These are phyloP conservation scores for Clitarchus hookeri DNA, from an alignment of 2,888 invertebrate genomes.

Conservation along the genomic window DNA sequence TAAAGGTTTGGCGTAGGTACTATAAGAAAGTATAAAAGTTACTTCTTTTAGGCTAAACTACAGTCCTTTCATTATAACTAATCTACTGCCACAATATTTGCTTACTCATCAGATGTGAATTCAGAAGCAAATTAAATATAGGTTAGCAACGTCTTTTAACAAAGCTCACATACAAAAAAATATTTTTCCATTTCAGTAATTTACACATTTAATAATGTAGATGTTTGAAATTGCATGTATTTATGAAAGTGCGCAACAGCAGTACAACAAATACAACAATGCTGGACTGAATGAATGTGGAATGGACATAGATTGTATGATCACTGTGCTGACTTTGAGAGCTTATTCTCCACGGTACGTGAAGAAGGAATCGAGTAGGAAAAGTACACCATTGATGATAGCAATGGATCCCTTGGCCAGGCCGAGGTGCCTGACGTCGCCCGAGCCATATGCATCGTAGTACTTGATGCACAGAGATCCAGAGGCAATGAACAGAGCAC, in stretches of 20 bases:
- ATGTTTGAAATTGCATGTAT: too few species aligned
- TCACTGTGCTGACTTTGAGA: neutral
- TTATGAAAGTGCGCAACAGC: too few species aligned
- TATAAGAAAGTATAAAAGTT: too few species aligned
- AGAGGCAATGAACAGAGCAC: slow-evolving; percentile 41
- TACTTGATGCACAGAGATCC: slow-evolving; percentile 39
- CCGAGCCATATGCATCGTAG: slow-evolving; percentile 29
- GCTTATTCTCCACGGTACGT: slow-evolving; percentile 39
- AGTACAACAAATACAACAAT: too few species aligned
- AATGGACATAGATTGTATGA: neutral
- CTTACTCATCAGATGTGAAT: neutral
- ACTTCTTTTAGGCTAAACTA: too few species aligned
- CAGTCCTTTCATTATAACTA: neutral
- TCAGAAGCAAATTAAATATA: neutral
- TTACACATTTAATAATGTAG: too few species aligned
- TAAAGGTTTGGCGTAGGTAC: neutral
- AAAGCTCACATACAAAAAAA: neutral
- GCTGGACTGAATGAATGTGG: neutral
- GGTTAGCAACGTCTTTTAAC: neutral
- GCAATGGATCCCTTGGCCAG: slow-evolving; percentile 41
- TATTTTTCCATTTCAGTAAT: neutral
- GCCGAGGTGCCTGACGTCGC: slow-evolving; percentile 36
- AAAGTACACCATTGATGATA: slow-evolving; percentile 41
- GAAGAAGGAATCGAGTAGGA: slow-evolving; percentile 40
- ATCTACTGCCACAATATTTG: neutral